Conservation (phyloP, 2,797 vertebrate species). For the Mus caroli region DNA sequence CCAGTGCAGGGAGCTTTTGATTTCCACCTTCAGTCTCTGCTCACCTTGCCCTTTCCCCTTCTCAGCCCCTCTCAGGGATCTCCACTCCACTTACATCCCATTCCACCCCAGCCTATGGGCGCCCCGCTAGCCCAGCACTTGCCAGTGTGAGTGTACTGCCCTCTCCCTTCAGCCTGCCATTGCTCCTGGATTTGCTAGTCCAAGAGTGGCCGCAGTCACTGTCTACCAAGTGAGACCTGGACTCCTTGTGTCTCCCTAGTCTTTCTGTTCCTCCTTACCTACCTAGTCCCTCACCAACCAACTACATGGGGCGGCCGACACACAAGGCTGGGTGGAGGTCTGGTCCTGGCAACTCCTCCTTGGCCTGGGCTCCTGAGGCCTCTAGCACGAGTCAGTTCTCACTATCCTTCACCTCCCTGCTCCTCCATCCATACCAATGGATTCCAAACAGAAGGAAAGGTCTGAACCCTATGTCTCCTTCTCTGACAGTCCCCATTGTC, state of each 20-base stretch:
- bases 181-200: neutral
- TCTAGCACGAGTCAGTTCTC: neutral
- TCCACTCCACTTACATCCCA: neutral
- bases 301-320: neutral
- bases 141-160: neutral
- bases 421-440: neutral
- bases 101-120: neutral
- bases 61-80: neutral
- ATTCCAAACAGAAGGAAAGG: neutral
- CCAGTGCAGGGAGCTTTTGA: neutral
- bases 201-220: neutral
- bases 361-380: neutral
- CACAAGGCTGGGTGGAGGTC: neutral
- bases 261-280: neutral
- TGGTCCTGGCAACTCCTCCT: no score
- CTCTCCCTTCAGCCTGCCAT: neutral
- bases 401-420: neutral
- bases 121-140: neutral
- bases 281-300: neutral
- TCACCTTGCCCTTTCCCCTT: no score
- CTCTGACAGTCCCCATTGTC: neutral
- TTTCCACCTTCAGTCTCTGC: neutral
- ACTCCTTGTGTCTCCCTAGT: neutral
- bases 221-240: neutral
- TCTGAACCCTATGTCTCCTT: rapidly evolving